These are phyloP conservation scores for Gastrophysa polygoni DNA, from an alignment of 2,888 invertebrate species.

Conservation along the genomic window DNA sequence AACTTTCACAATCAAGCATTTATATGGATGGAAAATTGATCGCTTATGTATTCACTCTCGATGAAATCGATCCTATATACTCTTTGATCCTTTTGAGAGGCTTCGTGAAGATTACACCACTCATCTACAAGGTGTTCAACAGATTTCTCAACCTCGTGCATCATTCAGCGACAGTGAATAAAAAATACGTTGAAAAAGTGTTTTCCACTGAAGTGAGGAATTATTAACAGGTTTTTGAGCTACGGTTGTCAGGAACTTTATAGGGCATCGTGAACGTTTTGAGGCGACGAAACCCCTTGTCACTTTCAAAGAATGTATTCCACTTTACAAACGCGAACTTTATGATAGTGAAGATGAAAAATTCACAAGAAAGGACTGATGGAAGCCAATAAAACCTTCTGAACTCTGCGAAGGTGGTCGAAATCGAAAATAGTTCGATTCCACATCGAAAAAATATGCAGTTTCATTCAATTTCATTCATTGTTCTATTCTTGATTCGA, in stretches of 20 bases:
- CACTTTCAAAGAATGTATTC: slow-evolving; percentile 21
- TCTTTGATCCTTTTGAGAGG: neutral
- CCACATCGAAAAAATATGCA: too few relatives aligned
- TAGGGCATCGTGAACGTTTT: slow-evolving; percentile 39
- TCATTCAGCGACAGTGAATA: slow-evolving; percentile 30
- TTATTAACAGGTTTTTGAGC: slow-evolving; percentile 47
- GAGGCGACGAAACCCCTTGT: slow-evolving; percentile 44
- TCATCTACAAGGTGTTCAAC: slow-evolving; percentile 5
- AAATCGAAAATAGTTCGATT: too few relatives aligned
- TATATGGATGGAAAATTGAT: too few relatives aligned
- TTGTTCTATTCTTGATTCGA: too few relatives aligned
- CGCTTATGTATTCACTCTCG: too few relatives aligned
- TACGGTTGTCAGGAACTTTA: slow-evolving; percentile 43
- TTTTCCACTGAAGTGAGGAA: slow-evolving; percentile 40
- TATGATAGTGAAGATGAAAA: neutral
- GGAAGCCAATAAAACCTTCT: too few relatives aligned
- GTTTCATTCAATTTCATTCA: too few relatives aligned
- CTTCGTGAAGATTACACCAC: neutral
- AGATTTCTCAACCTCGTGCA: neutral
- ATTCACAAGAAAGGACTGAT: neutral
- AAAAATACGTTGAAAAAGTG: slow-evolving; percentile 40
- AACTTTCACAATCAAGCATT: too few relatives aligned
- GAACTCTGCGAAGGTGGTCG: too few relatives aligned
- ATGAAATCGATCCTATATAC: too few relatives aligned
- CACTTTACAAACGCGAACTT: neutral